Base-by-base conservation (phyloP, 2,888 invertebrate genomes). In the Meganola albula region DNA sequence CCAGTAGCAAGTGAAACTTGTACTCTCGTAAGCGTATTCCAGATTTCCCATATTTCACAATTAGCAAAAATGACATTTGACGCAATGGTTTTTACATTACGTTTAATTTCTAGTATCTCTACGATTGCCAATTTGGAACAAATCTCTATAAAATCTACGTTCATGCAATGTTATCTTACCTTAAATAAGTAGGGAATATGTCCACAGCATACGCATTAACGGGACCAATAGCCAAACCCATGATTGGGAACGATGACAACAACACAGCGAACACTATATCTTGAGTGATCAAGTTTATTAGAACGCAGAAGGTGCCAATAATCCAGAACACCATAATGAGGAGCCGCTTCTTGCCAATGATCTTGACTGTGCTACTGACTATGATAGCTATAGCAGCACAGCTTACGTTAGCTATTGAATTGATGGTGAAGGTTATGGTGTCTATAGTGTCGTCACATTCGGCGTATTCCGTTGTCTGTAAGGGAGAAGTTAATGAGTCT, bases 101-200 rank as follows among this genome's bases (percentile, higher is more conserved):
- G n/a, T n/a, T n/a, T n/a, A n/a, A n/a, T n/a, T n/a, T n/a, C n/a
- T n/a, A n/a, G n/a, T n/a, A n/a, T n/a, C n/a, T n/a, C n/a, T n/a
- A n/a, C n/a, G n/a, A n/a, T n/a, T n/a, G n/a, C n/a, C n/a, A n/a
- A n/a, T n/a, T n/a, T n/a, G n/a, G n/a, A n/a, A n/a, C n/a, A n/a
- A n/a, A n/a, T n/a, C n/a, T n/a, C n/a, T n/a, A n/a, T n/a, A n/a
- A n/a, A n/a, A n/a, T n/a, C n/a, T n/a, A n/a, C n/a, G n/a, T n/a
- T n/a, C n/a, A n/a, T n/a, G n/a, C n/a, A n/a, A n/a, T n/a, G n/a
- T n/a, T n/a, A 16, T 21, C 25, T 56, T 47, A 86, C 86, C 87
- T 79, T 26, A 84, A 65, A 53, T 79, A 51, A 1, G 85, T 86
- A 0, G 87, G 87, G 27, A 85, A 86, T 33, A 84, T 73, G 43